A percentile compares a stretch with the other conserved stretches of the same genome.
Evolutionary conservation across 2,113 vertebrate genomes (phyloP).

Genomic region (Noturus placidus): DNA sequence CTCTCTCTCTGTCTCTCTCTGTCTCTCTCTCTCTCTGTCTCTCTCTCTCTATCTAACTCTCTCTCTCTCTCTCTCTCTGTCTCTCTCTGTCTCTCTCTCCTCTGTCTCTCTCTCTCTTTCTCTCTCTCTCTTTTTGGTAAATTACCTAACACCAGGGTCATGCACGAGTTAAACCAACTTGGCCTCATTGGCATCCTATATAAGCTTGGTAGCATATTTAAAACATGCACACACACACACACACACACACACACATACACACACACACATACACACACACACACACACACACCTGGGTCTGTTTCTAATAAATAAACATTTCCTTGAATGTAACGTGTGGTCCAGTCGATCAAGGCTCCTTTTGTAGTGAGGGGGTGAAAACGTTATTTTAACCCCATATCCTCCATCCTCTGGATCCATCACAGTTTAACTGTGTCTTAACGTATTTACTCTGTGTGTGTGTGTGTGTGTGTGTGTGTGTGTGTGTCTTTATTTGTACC

Average conservation of each 20-base stretch:
- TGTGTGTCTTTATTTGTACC: not conserved
- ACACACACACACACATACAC: no score
- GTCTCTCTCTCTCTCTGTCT: no score
- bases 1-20: no score
- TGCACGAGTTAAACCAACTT: not conserved
- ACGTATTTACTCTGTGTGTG: not conserved
- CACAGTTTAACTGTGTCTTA: not conserved
- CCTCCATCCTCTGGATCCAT: not conserved
- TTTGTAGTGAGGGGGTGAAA: conserved; percentile 54
- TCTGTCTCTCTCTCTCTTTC: not conserved
- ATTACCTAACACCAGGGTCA: not conserved
- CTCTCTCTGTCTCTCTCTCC: no score
- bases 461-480: not conserved
- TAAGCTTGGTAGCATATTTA: conserved; percentile 46
- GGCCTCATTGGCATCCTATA: not conserved
- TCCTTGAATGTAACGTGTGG: conserved; percentile 69
- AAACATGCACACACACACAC: not conserved
- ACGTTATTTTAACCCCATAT: conserved; percentile 11
- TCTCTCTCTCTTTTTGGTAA: not conserved
- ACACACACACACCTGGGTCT: conserved; percentile 52
- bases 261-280: conserved; percentile 3
- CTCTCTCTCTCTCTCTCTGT: no score
- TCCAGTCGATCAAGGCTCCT: conserved; percentile 61
- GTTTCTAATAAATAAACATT: conserved; percentile 66
- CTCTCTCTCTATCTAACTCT: no score